A percentile compares a stretch with the other conserved stretches of the same genome.
Conservation (phyloP, 2,113 vertebrate species). For the Ia io region DNA sequence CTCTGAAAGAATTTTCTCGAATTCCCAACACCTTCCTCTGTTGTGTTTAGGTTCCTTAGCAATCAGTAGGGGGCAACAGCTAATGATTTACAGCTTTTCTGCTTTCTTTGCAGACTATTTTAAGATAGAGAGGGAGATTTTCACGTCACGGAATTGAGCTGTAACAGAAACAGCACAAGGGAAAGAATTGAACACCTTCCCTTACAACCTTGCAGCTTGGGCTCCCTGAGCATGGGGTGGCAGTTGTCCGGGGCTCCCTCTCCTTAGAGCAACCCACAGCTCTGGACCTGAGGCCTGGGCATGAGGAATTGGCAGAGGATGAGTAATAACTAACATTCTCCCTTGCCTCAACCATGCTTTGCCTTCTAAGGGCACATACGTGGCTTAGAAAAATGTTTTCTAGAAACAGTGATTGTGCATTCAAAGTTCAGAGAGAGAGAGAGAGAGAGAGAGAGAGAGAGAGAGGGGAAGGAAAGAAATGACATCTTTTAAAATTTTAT, state of each 20-base stretch:
- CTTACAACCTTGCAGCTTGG: neutral
- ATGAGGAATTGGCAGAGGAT: neutral
- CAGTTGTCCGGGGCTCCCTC: neutral
- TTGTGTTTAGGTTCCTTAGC: slow-evolving; percentile 25
- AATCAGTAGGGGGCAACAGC: neutral
- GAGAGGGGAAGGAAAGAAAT: neutral
- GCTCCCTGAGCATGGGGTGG: neutral
- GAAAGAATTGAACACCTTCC: slow-evolving; percentile 37
- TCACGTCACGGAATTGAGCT: slow-evolving; percentile 28
- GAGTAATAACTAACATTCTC: neutral
- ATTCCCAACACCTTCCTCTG: slow-evolving; percentile 9
- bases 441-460: too few species aligned
- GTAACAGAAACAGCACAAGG: slow-evolving; percentile 18
- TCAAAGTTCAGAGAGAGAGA: neutral
- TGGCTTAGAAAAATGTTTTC: neutral
- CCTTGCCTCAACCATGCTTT: neutral
- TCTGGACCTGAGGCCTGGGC: neutral
- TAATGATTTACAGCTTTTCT: slow-evolving; percentile 54
- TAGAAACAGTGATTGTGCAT: neutral
- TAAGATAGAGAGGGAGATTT: slow-evolving; percentile 45
- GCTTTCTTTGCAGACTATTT: slow-evolving; percentile 50
- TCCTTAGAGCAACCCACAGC: neutral
- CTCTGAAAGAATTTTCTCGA: slow-evolving; percentile 23
- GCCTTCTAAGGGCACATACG: neutral
- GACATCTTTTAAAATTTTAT: neutral